Evolutionary conservation across 2,797 vertebrate genomes (phyloP), one percentile per base, ranked within the genome.

Genomic region (Chaunax sp.): DNA sequence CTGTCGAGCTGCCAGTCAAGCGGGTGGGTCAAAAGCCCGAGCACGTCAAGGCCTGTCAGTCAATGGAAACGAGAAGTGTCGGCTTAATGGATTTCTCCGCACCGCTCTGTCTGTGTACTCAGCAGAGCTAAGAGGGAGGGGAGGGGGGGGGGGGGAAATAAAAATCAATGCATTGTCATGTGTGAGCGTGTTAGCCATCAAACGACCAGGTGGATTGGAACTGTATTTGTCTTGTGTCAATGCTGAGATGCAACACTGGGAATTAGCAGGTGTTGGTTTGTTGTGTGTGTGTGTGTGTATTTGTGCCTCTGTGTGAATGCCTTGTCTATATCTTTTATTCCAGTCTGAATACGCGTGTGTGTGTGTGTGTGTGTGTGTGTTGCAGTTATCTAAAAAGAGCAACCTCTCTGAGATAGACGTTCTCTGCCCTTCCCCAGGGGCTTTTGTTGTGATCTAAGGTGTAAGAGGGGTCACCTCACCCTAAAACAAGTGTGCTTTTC

Each of bases 51-150:
- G 95, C 95, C 96, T 95, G 98, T 98, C 98, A 99, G 96, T 99
- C 97, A 99, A 93, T 95, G 96, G 96, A 97, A 97, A 99, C 96
- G 95, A 97, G 95, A 97, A 96, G 96, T 97, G 97, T 97, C 96
- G 96, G 96, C 95, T 96, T 99, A 98, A 99, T 99, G 97, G 97
- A 97, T 99, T 99, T 98, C 96, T 96, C 95, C 96, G 95, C 94
- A 85, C 93, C 92, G 93, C 95, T 91, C 95, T 92, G 67, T 86
- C 80, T 82, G 45, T 54, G 59, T 33, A 57, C 69, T 72, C 80
- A 75, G 80, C 65, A 67, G 78, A 87, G 82, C 82, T 38, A 19
- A 66, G 69, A 80, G 75, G 71, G 76, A 41, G 66, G 64, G 47
- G 56, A 94, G 92, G 92, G 55, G 3, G 50, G 7, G 51, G 30